phyloP scores from a whole-genome alignment of 2,113 vertebrate genomes.

The Scytalopus superciliaris region DNA sequence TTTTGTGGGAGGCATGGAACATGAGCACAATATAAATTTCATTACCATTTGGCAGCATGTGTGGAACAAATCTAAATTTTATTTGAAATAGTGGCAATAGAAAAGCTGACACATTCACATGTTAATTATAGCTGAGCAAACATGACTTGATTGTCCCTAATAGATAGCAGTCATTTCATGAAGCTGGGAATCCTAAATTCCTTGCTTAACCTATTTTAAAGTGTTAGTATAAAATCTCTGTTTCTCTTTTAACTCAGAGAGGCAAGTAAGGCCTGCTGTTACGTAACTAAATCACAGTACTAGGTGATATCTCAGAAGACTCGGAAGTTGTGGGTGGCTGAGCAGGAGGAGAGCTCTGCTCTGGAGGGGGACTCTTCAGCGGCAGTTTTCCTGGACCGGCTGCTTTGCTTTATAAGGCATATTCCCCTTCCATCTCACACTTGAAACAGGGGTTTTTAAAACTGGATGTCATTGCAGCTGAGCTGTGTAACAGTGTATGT shows the following conservation, averaged over 20 bases:
- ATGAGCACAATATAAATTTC: neutral
- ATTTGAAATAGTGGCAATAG: neutral
- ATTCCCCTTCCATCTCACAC: neutral
- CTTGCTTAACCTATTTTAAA: neutral
- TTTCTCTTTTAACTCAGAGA: neutral
- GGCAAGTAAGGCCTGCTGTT: neutral
- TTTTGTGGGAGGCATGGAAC: neutral
- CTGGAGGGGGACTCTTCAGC: neutral
- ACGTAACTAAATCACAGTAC: fast-evolving
- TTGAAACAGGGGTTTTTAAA: neutral
- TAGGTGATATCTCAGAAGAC: neutral
- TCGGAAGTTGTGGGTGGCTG: neutral
- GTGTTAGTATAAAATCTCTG: neutral
- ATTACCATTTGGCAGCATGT: neutral
- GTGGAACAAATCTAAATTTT: neutral
- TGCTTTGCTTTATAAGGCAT: neutral
- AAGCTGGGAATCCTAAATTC: neutral
- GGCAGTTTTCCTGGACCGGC: neutral
- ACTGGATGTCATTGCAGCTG: neutral
- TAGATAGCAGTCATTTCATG: neutral
- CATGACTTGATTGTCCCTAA: neutral
- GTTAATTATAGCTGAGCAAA: neutral
- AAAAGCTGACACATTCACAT: neutral
- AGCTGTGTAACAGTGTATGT: neutral
- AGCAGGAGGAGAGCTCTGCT: neutral